Evolutionary conservation across 2,797 vertebrate genomes (phyloP), one percentile per base, ranked within the genome.

Genomic region (Cottoperca gobio): DNA sequence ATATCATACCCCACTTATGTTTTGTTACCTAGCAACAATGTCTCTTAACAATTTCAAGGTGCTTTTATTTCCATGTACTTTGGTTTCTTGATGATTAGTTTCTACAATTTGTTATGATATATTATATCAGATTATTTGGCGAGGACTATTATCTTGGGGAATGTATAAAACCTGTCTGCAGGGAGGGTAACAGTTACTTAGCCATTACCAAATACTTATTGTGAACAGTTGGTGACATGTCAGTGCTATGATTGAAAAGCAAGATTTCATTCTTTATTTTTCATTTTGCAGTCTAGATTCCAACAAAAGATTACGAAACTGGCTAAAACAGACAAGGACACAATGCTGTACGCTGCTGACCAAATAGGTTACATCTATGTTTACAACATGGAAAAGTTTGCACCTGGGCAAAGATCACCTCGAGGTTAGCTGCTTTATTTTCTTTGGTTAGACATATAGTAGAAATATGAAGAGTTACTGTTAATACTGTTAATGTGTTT

Each of bases 291-390:
- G 95, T 92, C 95, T 5, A 82, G 68, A 85, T 83, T 80, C 7
- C 89, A 92, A 62, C 40, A 89, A 59, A 92, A 90, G 68, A 90
- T 96, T 66, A 91, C 82, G 45, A 93, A 93, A 82, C 70, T 93
- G 57, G 85, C 84, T 3, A 89, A 94, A 50, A 82, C 88, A 8
- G 75, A 76, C 2, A 85, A 86, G 1, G 70, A 93, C 40, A 46
- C 50, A 0, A 43, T 89, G 28, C 72, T 94, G 52, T 90, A 80
- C 0, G 86, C 79, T 16, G 94, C 93, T 0, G 92, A 95, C 78
- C 81, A 73, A 1, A 17, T 87, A 0, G 94, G 94, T 21, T 94
- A 90, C 39, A 40, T 93, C 49, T 84, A 71, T 21, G 68, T 92
- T 43, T 86, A 91, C 26, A 61, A 93, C 82, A 91, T 93, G 61